Evolutionary conservation across 2,888 invertebrate species (phyloP).

Genomic region (Eremobia ochroleuca): DNA sequence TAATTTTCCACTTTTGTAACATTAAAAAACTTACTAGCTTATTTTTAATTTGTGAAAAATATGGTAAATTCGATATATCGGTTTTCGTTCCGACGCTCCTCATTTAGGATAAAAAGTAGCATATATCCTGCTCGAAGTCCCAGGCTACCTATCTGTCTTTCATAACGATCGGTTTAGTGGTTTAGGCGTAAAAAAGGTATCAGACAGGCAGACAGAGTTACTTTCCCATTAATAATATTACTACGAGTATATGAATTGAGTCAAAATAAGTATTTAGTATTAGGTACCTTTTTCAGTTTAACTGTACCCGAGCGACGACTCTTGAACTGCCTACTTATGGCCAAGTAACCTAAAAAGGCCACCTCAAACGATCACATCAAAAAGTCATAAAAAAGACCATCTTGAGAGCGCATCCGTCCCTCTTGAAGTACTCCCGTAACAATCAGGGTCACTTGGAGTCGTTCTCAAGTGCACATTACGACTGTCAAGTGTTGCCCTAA

Average conservation of each 20-base stretch:
- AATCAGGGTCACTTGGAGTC: constrained; percentile 63
- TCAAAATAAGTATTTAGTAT: neutral
- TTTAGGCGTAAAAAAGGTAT: neutral
- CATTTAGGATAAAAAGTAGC: neutral
- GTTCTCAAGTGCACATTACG: constrained; percentile 63
- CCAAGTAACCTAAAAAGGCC: constrained; percentile 12
- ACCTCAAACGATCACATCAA: constrained; percentile 28
- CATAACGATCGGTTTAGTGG: neutral
- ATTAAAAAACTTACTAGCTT: too few species aligned
- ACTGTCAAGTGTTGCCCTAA: constrained; percentile 45
- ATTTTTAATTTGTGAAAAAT: too few species aligned
- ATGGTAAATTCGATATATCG: too few species aligned
- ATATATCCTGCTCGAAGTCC: neutral
- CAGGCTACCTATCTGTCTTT: neutral
- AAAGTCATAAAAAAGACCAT: constrained; percentile 50
- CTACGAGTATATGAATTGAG: neutral
- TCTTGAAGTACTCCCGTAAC: constrained; percentile 48
- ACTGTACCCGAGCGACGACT: constrained; percentile 1
- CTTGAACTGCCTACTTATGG: constrained; percentile 27
- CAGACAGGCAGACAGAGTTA: neutral
- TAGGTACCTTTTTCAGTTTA: neutral
- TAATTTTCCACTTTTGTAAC: too few species aligned
- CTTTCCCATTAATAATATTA: neutral
- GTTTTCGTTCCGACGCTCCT: too few species aligned
- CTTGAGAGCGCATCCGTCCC: constrained; percentile 38